Conservation (phyloP, 2,797 vertebrate species). For the Micromesistius poutassou region DNA sequence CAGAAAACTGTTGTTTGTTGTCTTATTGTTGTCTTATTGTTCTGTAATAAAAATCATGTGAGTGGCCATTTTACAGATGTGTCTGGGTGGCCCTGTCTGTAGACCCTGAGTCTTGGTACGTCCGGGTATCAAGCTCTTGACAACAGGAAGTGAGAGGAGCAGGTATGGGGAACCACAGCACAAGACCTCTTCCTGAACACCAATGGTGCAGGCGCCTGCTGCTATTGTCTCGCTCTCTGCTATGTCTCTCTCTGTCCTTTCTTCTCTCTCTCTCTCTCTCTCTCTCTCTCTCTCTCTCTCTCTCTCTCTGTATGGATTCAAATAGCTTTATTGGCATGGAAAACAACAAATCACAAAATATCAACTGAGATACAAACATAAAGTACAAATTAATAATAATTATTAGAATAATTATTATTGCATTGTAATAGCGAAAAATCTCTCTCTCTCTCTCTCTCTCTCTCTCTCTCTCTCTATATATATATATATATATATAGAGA, state of each 20-base stretch:
- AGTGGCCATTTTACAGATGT: neutral
- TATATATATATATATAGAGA: no score
- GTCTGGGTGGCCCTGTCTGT: neutral
- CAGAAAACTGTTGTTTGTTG: constrained; percentile 19
- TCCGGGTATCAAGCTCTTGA: neutral
- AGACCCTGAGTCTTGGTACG: neutral
- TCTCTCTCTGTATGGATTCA: no score
- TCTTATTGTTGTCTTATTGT: neutral
- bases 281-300: no score
- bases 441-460: no score
- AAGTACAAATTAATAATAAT: no score
- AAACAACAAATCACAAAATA: no score
- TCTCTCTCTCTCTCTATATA: no score
- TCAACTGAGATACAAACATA: no score
- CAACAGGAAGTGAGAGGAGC: neutral
- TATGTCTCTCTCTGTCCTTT: neutral
- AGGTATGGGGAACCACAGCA: neutral
- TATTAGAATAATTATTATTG: no score
- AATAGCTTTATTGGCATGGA: no score
- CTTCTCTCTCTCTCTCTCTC: neutral
- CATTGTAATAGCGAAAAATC: no score
- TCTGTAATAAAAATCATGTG: no score
- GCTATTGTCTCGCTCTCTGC: neutral
- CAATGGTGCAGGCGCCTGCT: neutral
- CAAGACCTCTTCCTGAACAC: neutral